Conservation (phyloP, 1,140 invertebrate genomes). For the Solen grandis region DNA sequence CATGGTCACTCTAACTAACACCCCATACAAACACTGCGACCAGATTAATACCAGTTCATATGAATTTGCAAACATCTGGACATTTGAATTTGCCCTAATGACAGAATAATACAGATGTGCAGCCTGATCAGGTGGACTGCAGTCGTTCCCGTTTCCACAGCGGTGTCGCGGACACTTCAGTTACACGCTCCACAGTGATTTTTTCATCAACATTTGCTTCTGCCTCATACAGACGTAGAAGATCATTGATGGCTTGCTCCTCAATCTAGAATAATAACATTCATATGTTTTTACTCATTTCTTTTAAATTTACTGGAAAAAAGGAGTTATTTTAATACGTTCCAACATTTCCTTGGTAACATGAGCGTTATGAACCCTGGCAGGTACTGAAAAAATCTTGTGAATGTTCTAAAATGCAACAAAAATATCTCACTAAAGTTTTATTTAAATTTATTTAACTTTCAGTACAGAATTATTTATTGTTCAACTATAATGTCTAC, state of each 20-base stretch:
- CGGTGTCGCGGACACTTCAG: slow-evolving; percentile 82
- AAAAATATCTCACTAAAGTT: not conserved
- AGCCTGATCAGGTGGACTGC: slow-evolving; percentile 43
- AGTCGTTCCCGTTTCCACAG: slow-evolving; percentile 81
- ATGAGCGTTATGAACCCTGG: not conserved
- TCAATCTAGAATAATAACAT: slow-evolving; percentile 84
- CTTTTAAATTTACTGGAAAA: too few relatives aligned
- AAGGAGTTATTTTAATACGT: slow-evolving; percentile 37
- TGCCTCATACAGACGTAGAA: slow-evolving; percentile 85
- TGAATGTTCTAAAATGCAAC: not conserved
- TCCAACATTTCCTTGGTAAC: not conserved
- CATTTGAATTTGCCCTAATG: too few relatives aligned
- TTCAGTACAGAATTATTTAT: too few relatives aligned
- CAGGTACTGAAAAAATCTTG: not conserved
- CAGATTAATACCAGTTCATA: too few relatives aligned
- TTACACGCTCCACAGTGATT: slow-evolving; percentile 84
- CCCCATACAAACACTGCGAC: too few relatives aligned
- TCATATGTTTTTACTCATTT: too few relatives aligned
- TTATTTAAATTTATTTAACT: not conserved
- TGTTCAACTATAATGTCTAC: too few relatives aligned
- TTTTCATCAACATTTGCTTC: slow-evolving; percentile 84
- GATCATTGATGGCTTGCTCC: slow-evolving; percentile 88
- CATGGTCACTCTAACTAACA: too few relatives aligned
- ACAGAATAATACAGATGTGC: too few relatives aligned
- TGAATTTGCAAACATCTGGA: too few relatives aligned